Conservation (phyloP, 2,797 vertebrate genomes). For the Rhabdophis nuchalis region DNA sequence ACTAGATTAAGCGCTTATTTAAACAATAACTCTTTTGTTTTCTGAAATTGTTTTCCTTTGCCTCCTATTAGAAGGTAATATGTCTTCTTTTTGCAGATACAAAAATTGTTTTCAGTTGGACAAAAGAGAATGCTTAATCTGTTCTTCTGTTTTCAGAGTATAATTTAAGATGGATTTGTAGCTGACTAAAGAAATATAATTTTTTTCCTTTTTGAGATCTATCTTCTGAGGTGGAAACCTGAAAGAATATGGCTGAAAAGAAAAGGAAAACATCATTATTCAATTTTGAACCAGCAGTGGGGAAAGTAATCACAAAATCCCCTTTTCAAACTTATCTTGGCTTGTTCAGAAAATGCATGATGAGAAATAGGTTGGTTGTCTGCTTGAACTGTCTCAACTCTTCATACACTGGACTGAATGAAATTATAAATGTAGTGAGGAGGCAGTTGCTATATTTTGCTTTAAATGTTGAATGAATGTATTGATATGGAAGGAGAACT, state of each 20-base stretch:
- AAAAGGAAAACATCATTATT: no score
- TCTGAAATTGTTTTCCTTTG: not conserved
- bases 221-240: not conserved
- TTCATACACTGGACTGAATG: not conserved
- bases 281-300: not conserved
- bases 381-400: no score
- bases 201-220: not conserved
- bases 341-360: not conserved
- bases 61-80: not conserved
- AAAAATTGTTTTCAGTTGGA: not conserved
- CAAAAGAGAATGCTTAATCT: not conserved
- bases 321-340: not conserved
- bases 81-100: not conserved
- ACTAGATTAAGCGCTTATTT: constrained; percentile 13
- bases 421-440: not conserved
- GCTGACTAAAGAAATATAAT: not conserved
- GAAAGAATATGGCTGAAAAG: not conserved
- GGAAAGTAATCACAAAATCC: not conserved
- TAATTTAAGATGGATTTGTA: not conserved
- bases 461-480: not conserved
- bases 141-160: not conserved
- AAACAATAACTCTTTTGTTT: not conserved
- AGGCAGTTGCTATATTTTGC: not conserved
- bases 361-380: not conserved
- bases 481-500: not conserved